phyloP scores from a whole-genome alignment of 2,113 vertebrate species.

The Danio rerio region GRCz12tu NC_133189.1:36175001-36175500 shows the following conservation, averaged over 20 bases:
- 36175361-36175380: conserved; percentile 15
- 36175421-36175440: neutral
- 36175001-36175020: too few relatives aligned
- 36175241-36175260: neutral
- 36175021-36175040: too few relatives aligned
- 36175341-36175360: neutral
- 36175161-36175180: too few relatives aligned
- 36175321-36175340: neutral
- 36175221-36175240: too few relatives aligned
- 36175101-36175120: too few relatives aligned
- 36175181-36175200: too few relatives aligned
- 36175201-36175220: too few relatives aligned
- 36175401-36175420: conserved; percentile 14
- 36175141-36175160: too few relatives aligned
- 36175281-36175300: neutral
- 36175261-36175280: neutral
- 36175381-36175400: conserved; percentile 19
- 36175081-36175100: too few relatives aligned
- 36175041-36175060: too few relatives aligned
- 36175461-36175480: conserved; percentile 34
- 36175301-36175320: neutral
- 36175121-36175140: too few relatives aligned
- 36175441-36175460: conserved; percentile 32
- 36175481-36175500: conserved; percentile 21
- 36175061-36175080: too few relatives aligned